Base-by-base conservation (phyloP, 2,797 vertebrate genomes). In the Antrozous pallidus region DNA sequence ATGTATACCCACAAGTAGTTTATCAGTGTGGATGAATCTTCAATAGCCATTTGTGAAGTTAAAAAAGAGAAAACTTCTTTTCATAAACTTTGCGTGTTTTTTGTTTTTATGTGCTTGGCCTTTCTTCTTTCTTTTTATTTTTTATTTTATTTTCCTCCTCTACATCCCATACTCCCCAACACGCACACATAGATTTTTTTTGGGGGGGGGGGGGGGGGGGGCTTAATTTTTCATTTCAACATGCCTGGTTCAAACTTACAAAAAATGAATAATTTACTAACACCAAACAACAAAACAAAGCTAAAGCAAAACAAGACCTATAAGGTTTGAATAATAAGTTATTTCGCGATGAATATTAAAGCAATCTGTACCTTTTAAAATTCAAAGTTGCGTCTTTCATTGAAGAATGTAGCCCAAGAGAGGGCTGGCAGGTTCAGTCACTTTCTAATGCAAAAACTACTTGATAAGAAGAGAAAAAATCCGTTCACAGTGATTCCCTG, bases 321-420 rank as follows among this genome's bases (percentile, higher is more conserved):
- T 98, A 98, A 98, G 98, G 98, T 98, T 98, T 98, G 99, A 99
- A 99, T 99, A 99, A 99, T 99, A 99, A 99, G 99, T 99, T 99
- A 99, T 99, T 99, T 99, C 98, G 98, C 98, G 98, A 98, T 98
- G 99, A 99, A 99, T 99, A 99, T 99, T 99, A 99, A 99, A 99
- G 98, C 98, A 99, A 99, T 99, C 99, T 99, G 99, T 99, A 99
- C 99, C 99, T 99, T 99, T 99, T 99, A 98, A 99, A 99, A 99
- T 99, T 99, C 98, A 99, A 99, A 99, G 98, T 98, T 99, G 97
- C 98, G 98, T 97, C 97, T 98, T 98, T 98, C 98, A 98, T 98
- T 99, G 99, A 99, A 99, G 98, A 99, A 98, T 97, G 98, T 98
- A 98, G 98, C 99, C 99, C 99, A 98, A 98, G 99, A 99, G 99